Conservation (phyloP, 2,113 vertebrate species). For the Saccopteryx leptura region DNA sequence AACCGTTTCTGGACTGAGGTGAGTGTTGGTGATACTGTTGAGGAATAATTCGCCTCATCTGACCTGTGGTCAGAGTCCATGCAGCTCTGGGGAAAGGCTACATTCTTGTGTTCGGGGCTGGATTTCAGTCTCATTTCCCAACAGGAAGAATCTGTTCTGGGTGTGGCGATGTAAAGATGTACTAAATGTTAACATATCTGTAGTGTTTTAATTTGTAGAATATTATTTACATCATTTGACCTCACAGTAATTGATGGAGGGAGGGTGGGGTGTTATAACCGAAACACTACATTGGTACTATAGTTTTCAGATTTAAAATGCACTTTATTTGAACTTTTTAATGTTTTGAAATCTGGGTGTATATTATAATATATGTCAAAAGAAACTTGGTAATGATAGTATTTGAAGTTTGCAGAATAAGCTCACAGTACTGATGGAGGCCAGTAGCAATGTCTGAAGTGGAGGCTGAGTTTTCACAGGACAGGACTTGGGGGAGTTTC, state of each 20-base stretch:
- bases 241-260: background rate
- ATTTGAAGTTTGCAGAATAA: background rate
- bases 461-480: background rate
- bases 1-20: background rate
- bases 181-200: background rate
- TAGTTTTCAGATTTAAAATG: background rate
- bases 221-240: background rate
- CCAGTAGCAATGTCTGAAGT: background rate
- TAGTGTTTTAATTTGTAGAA: background rate
- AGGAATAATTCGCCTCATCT: background rate
- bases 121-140: background rate
- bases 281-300: background rate
- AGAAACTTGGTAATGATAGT: background rate
- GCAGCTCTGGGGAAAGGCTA: background rate
- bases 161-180: background rate
- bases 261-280: background rate
- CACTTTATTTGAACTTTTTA: background rate
- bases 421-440: background rate
- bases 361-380: background rate
- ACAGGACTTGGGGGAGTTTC: background rate
- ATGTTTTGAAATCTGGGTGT: background rate
- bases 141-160: background rate
- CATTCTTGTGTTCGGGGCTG: background rate
- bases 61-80: background rate
- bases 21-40: background rate